Evolutionary conservation across 2,888 invertebrate genomes (phyloP).

Genomic region (Rotaria socialis): DNA sequence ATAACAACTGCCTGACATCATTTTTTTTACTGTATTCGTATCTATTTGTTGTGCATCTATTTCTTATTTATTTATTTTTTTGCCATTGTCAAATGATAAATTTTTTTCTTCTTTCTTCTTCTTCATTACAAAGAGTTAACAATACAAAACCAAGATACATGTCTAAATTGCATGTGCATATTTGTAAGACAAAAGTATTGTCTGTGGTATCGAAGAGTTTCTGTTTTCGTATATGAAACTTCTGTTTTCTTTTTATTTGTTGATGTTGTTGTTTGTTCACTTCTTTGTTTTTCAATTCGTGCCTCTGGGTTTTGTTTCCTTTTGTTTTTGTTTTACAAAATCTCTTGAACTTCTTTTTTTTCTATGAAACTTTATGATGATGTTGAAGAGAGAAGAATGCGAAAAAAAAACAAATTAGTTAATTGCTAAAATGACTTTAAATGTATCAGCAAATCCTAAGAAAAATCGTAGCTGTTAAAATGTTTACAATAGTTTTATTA

Average conservation of each 20-base stretch:
- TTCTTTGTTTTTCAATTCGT: background rate
- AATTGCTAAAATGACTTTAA: background rate
- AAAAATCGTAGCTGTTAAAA: background rate
- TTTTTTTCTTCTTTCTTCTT: background rate
- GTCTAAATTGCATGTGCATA: background rate
- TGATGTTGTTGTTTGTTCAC: constrained; percentile 23
- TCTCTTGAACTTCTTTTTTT: constrained; percentile 18
- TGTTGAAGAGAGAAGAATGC: constrained; percentile 5
- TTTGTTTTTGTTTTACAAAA: background rate
- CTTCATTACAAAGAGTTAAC: background rate
- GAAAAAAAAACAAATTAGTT: background rate
- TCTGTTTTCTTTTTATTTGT: background rate
- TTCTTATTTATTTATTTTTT: constrained; percentile 19
- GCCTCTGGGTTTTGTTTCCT: constrained; percentile 11
- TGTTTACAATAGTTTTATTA: background rate
- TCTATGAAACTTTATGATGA: constrained; percentile 10
- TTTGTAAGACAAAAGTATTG: constrained; percentile 16
- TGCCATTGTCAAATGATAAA: constrained; percentile 25
- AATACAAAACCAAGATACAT: background rate
- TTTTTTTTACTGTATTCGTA: background rate
- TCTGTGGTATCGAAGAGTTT: background rate
- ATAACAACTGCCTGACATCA: background rate
- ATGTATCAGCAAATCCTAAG: background rate
- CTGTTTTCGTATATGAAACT: background rate
- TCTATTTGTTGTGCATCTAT: constrained; percentile 26